Evolutionary conservation across 2,888 invertebrate genomes (phyloP).

Genomic region (Keiferia lycopersicella): DNA sequence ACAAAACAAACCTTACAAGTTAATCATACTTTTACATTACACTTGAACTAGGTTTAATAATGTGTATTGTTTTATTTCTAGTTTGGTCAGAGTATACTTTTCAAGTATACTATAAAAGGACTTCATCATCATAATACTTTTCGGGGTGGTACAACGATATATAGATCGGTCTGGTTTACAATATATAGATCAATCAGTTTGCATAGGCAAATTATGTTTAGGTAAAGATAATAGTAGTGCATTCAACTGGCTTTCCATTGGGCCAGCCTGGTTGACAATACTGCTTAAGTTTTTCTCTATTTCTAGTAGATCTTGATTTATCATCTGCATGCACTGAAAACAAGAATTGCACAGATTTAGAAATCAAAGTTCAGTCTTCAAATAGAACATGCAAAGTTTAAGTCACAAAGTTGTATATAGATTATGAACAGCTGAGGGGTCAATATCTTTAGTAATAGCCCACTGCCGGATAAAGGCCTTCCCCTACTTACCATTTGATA

Average conservation of each 20-base stretch:
- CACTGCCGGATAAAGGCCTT: too few species aligned
- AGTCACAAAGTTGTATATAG: too few species aligned
- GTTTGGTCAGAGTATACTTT: too few species aligned
- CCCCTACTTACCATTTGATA: too few species aligned
- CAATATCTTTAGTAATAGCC: too few species aligned
- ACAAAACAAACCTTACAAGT: neutral
- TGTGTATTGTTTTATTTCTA: too few species aligned
- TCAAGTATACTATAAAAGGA: too few species aligned
- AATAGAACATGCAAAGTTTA: neutral
- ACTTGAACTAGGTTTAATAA: neutral
- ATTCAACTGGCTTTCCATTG: constrained; percentile 62
- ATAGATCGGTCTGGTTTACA: too few species aligned
- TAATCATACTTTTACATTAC: neutral
- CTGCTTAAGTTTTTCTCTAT: constrained; percentile 66
- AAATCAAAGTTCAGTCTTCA: neutral
- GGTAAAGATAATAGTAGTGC: constrained; percentile 62
- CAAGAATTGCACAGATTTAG: neutral
- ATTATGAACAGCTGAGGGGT: too few species aligned
- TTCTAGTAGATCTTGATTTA: constrained; percentile 68
- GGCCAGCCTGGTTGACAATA: constrained; percentile 59
- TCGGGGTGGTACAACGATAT: neutral
- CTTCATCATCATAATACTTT: too few species aligned
- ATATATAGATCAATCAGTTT: constrained; percentile 37
- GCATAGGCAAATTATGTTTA: constrained; percentile 59
- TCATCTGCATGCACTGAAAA: constrained; percentile 67